A percentile compares a stretch with the other conserved stretches of the same genome.
Conservation (phyloP, 1,140 invertebrate genomes). For the Ectropis grisescens region DNA sequence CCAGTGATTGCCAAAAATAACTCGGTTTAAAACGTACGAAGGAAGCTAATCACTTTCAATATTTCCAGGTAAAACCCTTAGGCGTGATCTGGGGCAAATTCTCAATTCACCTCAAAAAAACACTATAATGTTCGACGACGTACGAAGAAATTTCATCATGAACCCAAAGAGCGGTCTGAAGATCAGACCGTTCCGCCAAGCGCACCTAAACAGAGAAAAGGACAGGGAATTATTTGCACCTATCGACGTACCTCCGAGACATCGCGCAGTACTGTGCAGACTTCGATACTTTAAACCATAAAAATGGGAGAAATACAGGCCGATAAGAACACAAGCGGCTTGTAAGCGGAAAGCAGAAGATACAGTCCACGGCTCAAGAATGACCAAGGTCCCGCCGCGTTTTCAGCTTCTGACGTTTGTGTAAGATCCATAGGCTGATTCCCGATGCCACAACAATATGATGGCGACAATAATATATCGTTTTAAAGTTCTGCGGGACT, state of each 20-base stretch:
- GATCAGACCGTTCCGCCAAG: constrained; percentile 91
- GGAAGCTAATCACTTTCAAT: too few relatives aligned
- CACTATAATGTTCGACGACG: constrained; percentile 98
- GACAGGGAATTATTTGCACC: constrained; percentile 88
- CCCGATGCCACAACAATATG: too few relatives aligned
- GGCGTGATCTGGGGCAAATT: constrained; percentile 98
- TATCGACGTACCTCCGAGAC: constrained; percentile 88
- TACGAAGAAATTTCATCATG: constrained; percentile 98
- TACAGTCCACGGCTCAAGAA: constrained; percentile 36
- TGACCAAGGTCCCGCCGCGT: too few relatives aligned
- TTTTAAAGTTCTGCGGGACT: too few relatives aligned
- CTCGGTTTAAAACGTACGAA: too few relatives aligned
- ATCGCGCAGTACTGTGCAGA: constrained; percentile 87
- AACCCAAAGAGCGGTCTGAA: constrained; percentile 94
- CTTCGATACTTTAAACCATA: constrained; percentile 88
- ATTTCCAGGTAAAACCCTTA: constrained; percentile 92
- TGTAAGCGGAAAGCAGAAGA: constrained; percentile 65
- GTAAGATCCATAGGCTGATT: too few relatives aligned
- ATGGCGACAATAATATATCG: too few relatives aligned
- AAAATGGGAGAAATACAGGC: constrained; percentile 91
- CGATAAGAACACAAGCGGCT: constrained; percentile 57
- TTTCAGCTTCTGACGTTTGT: too few relatives aligned
- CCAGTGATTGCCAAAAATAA: too few relatives aligned
- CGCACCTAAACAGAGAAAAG: constrained; percentile 87
- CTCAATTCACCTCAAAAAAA: constrained; percentile 90